A percentile compares a stretch with the other conserved stretches of the same genome.
Evolutionary conservation across 2,888 invertebrate genomes (phyloP).

Genomic region (Ferdinandea cuprea): DNA sequence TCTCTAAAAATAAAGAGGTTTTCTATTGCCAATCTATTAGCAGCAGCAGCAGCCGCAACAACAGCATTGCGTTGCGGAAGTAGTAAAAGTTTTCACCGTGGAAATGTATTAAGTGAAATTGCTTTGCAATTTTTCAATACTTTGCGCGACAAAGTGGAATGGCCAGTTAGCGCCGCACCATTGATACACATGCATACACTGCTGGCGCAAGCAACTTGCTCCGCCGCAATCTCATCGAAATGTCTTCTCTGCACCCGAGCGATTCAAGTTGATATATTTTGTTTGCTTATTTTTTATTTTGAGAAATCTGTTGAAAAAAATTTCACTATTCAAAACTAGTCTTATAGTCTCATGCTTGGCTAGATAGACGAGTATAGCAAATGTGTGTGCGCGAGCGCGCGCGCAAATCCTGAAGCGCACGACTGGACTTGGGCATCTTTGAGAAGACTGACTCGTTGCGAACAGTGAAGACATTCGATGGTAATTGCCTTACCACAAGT

Average conservation of each 20-base stretch:
- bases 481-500: slow-evolving; percentile 63
- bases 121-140: slow-evolving; percentile 40
- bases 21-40: slow-evolving; percentile 38
- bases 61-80: slow-evolving; percentile 63
- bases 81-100: slow-evolving; percentile 74
- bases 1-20: slow-evolving; percentile 41
- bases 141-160: slow-evolving; percentile 57
- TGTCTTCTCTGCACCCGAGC: slow-evolving; percentile 26
- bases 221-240: slow-evolving; percentile 38
- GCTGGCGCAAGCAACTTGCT: slow-evolving; percentile 22
- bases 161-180: slow-evolving; percentile 50
- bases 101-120: slow-evolving; percentile 72
- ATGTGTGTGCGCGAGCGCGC: slow-evolving; percentile 3
- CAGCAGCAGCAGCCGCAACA: too few species aligned
- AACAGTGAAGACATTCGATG: slow-evolving; percentile 58
- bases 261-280: slow-evolving; percentile 30
- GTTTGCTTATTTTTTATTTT: slow-evolving; percentile 36
- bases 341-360: slow-evolving; percentile 22
- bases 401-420: slow-evolving; percentile 52
- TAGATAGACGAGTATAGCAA: slow-evolving; percentile 10
- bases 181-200: slow-evolving; percentile 10
- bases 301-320: slow-evolving; percentile 61
- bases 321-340: slow-evolving; percentile 72
- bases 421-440: slow-evolving; percentile 30
- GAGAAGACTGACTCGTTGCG: slow-evolving; percentile 36